Base-by-base conservation (phyloP, 37 sponge, comb jelly and placozoan species). In the Ianthella basta region DNA sequence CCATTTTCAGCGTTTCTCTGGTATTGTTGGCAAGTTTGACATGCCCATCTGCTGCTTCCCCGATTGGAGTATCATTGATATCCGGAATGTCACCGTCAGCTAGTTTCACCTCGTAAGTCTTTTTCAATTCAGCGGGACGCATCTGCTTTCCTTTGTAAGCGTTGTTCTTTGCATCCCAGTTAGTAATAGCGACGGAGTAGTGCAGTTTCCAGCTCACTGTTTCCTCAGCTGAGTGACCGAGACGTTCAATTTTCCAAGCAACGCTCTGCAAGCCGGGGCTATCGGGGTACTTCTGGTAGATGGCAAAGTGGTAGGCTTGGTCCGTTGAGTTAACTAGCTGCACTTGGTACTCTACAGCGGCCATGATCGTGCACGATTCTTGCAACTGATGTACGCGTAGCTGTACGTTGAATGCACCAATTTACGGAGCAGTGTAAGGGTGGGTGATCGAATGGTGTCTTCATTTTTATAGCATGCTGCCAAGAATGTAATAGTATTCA, bases 221-320 rank as follows among this genome's bases (percentile, higher is more conserved):
- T 0, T 34, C 50, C 13, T 39, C 1, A 16, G 37, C 78, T 18
- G 15, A 18, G 0, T 39, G 44, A 37, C 37, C 37, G 19, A 75
- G 24, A n/a, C 78, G 41, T 37, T 41, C 41, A 32, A 75, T 41
- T 41, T 75, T 15, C 44, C 39, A 75, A 16, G 78, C 78, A 34
- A 75, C 78, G 24, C 78, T 75, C 21, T 75, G 16, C 44, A 75
- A 38, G 15, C 78, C 78, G 16, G 78, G 78, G 4, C 37, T 41
- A 0, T 75, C n/a, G 20, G 78, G 78, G 6, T 41, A 75, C 41
- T 75, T 24, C 23, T 75, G 78, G 44, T 75, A 75, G 44, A 75
- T 23, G 18, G 44, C 78, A 44, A 44, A 44, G 50, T 44, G 50
- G 50, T 44, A 44, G 50, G 50, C 50, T 10, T 44, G 3, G 8